Evolutionary conservation across 2,113 vertebrate genomes (phyloP), one percentile per base, ranked within the genome.

Genomic region (Oryzias javanicus): DNA sequence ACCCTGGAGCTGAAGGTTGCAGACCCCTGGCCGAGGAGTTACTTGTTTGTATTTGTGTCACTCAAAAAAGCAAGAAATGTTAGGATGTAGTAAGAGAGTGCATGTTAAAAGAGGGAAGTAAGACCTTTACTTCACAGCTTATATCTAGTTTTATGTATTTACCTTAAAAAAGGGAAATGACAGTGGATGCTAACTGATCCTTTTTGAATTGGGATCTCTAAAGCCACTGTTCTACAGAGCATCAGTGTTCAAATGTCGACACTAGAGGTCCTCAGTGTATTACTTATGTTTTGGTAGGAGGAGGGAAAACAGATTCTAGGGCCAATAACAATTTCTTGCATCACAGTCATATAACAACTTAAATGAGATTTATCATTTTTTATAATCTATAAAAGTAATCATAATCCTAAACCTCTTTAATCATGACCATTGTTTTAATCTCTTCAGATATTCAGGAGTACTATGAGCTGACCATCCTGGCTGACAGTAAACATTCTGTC

Each of bases 371-470:
- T 12, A 35, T 12, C 10, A 10, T 35, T 1, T 35, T 35, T 8
- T 3, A 35, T 35, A 35, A 35, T 35, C 35, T 35, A 35, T 12
- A 35, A 35, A 35, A 35, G 8, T 35, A 35, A 35, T 35, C 35
- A 35, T 35, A 12, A 35, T 12, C 8, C 7, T 35, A 12, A 35
- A 35, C 12, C 35, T 51, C 16, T 44, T 56, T 19, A 44, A 14
- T 58, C 5, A 47, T 5, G 10, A 6, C 42, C 5, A n/a, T 42
- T 16, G 18, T 42, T 61, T 0, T 42, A 19, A 52, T 69, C 6
- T 54, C 24, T 60, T 12, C 65, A 89, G 89, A 90, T 46, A 90
- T 90, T 58, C 89, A 90, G 70, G 89, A 90, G 53, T 89, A 77
- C 75, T 89, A 90, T 10, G 89, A 90, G 67, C 46, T 86, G 53